Conservation (phyloP, 1,140 invertebrate genomes). For the Eriosoma lanigerum region DNA sequence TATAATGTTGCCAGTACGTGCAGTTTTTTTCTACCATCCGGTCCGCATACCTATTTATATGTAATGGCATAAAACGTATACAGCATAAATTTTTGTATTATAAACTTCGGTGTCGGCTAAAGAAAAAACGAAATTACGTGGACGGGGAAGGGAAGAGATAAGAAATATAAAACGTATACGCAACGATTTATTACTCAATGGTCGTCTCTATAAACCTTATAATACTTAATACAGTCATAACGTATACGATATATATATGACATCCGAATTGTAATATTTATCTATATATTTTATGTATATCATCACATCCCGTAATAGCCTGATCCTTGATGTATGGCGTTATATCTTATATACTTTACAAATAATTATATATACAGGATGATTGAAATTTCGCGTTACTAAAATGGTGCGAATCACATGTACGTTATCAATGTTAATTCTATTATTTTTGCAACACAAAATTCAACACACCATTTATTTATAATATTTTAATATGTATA, state of each 20-base stretch:
- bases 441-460: no score
- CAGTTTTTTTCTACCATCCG: neutral
- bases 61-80: neutral
- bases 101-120: neutral
- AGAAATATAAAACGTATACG: neutral
- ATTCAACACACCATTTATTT: no score
- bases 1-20: constrained; percentile 19
- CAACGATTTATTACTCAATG: constrained; percentile 30
- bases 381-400: no score
- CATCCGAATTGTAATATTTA: neutral
- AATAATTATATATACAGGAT: no score
- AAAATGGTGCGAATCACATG: no score
- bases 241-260: neutral
- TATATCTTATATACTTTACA: no score
- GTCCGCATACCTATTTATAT: neutral
- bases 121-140: constrained; percentile 29
- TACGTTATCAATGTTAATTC: no score
- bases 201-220: neutral
- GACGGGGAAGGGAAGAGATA: neutral
- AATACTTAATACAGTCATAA: neutral
- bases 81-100: neutral
- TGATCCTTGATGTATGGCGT: no score
- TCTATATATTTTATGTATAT: neutral
- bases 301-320: no score
- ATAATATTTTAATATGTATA: no score